A percentile compares a stretch with the other conserved stretches of the same genome.
Conservation (phyloP, 2,113 vertebrate genomes). For the Mus musculus region DNA sequence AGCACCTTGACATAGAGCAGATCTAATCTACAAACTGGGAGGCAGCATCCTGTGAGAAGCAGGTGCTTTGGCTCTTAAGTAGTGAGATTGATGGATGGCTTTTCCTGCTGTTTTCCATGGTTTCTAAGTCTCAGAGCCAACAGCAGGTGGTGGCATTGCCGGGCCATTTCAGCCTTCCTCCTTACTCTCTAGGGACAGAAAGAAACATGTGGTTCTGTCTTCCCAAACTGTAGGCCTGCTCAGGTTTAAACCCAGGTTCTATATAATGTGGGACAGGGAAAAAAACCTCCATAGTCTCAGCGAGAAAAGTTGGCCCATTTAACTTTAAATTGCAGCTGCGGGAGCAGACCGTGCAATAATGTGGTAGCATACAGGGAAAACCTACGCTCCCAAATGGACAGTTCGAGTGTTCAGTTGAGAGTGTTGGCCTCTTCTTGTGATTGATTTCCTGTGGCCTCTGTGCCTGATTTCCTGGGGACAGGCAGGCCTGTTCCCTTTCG, state of each 20-base stretch:
- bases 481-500: conserved; percentile 61
- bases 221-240: accelerated
- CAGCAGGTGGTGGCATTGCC: background rate
- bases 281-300: background rate
- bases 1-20: background rate
- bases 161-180: background rate
- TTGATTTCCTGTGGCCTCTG: conserved; percentile 41
- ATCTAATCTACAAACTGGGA: background rate
- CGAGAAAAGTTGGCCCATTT: background rate
- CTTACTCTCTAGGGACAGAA: background rate
- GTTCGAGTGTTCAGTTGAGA: background rate
- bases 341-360: background rate
- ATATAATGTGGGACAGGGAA: background rate
- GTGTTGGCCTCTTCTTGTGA: background rate
- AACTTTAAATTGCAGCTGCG: background rate
- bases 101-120: background rate
- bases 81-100: background rate
- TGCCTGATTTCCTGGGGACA: conserved; percentile 37
- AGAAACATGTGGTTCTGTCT: background rate
- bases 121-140: background rate
- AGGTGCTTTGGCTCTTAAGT: background rate
- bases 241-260: background rate
- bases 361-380: accelerated
- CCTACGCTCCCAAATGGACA: background rate
- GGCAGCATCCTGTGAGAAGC: background rate